phyloP scores from a whole-genome alignment of 2,113 vertebrate genomes.

The Lophura nycthemera region DNA sequence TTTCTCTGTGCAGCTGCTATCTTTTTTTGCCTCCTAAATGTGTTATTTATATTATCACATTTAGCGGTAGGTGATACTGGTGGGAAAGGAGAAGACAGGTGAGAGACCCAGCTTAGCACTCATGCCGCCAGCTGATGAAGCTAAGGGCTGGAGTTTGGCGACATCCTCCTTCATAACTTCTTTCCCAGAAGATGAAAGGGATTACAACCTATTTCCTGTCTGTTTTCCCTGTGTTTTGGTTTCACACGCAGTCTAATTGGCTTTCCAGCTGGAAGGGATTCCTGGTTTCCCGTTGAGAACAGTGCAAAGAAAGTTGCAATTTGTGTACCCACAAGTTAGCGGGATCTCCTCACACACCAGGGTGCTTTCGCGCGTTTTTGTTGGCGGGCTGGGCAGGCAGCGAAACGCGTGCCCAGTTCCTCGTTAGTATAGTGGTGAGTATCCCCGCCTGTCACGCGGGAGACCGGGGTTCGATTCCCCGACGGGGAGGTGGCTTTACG shows the following conservation, averaged over 20 bases:
- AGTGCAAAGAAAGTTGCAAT: no score
- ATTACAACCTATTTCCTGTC: background rate
- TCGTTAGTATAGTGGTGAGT: background rate
- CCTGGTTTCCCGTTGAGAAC: background rate
- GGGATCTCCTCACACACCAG: no score
- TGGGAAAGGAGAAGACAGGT: conserved; percentile 63
- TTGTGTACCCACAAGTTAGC: background rate
- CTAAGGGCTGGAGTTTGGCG: conserved; percentile 69
- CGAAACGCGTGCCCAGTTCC: accelerated
- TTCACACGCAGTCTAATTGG: background rate
- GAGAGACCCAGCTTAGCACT: conserved; percentile 64
- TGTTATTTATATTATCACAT: background rate
- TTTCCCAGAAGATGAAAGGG: conserved; percentile 68
- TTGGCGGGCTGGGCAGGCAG: background rate
- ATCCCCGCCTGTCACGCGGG: background rate
- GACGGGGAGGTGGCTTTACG: accelerated
- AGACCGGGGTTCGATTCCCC: background rate
- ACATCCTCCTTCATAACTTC: conserved; percentile 72
- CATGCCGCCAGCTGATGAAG: conserved; percentile 66
- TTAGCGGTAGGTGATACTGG: conserved; percentile 59
- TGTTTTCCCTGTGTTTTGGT: background rate
- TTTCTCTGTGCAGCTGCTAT: background rate
- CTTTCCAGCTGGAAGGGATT: background rate
- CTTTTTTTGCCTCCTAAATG: background rate
- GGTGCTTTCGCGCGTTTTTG: background rate